Percentiles rank a stretch among this genome's conserved stretches.
These are phyloP conservation scores for Arbacia lixula DNA, from an alignment of 53 echinoderm and acorn worm genomes.

Conservation along the genomic window DNA sequence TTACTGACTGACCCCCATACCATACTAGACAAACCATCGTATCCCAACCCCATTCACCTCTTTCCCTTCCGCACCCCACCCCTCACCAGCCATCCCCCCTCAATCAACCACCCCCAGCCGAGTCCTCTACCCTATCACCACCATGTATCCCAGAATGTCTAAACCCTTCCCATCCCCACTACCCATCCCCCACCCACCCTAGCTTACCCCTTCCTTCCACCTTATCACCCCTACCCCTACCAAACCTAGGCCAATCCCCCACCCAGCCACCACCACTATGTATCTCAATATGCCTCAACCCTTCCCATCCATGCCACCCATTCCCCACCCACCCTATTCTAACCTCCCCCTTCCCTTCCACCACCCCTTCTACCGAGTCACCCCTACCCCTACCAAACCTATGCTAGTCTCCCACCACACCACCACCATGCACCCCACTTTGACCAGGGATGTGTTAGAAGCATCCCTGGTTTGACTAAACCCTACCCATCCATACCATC, in stretches of 20 bases:
- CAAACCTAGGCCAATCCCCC: neutral
- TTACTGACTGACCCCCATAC: neutral
- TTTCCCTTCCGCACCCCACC: neutral
- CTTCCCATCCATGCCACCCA: too few relatives aligned
- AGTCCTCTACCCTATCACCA: neutral
- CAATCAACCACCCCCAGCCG: neutral
- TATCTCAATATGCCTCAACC: too few relatives aligned
- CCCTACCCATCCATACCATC: neutral
- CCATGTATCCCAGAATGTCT: too few relatives aligned
- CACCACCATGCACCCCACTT: neutral
- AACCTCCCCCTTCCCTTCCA: neutral
- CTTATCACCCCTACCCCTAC: too few relatives aligned
- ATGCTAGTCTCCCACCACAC: neutral
- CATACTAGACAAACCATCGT: neutral
- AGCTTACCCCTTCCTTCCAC: too few relatives aligned
- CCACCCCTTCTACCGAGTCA: slow-evolving; percentile 2
- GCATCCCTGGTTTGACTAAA: too few relatives aligned
- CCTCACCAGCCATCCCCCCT: neutral
- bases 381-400: too few relatives aligned
- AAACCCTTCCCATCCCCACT: too few relatives aligned
- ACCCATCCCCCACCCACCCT: neutral
- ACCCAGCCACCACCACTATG: too few relatives aligned
- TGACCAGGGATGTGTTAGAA: too few relatives aligned
- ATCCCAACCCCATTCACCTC: neutral
- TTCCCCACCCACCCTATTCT: neutral